These are phyloP conservation scores for Pemphredon lugubris DNA, from an alignment of 2,888 invertebrate genomes.

Conservation along the genomic window DNA sequence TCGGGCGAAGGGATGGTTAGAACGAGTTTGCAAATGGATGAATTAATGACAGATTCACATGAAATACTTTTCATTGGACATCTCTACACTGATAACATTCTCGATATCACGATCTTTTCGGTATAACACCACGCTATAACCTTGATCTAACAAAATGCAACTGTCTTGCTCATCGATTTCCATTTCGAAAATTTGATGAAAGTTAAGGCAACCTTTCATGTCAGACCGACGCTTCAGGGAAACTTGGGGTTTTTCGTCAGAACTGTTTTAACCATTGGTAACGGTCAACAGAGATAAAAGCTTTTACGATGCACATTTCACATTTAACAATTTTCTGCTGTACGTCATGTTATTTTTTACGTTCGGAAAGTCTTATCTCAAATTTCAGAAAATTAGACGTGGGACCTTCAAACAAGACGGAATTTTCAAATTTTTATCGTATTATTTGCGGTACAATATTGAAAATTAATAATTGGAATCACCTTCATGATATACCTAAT, in stretches of 20 bases:
- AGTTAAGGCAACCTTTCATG: slow-evolving; percentile 47
- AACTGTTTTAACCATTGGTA: slow-evolving; percentile 23
- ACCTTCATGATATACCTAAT: too few species aligned
- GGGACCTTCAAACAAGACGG: not conserved
- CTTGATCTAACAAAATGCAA: slow-evolving; percentile 45
- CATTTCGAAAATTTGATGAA: slow-evolving; percentile 50
- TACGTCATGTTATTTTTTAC: too few species aligned
- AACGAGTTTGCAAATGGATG: not conserved
- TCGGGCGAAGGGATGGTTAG: not conserved
- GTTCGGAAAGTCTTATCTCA: too few species aligned
- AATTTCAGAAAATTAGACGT: too few species aligned
- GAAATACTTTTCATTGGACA: slow-evolving; percentile 17
- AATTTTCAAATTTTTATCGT: not conserved
- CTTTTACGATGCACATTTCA: not conserved
- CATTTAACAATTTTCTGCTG: not conserved
- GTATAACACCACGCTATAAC: slow-evolving; percentile 33
- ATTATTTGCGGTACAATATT: too few species aligned
- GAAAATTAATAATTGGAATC: too few species aligned
- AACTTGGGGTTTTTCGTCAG: slow-evolving; percentile 34
- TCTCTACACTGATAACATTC: slow-evolving; percentile 15
- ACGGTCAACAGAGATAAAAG: not conserved
- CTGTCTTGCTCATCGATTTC: slow-evolving; percentile 34
- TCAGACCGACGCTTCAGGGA: not conserved
- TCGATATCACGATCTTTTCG: slow-evolving; percentile 13
- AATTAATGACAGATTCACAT: slow-evolving; percentile 2